Conservation (phyloP, 2,797 vertebrate species). For the Melanotaenia boesemani region DNA sequence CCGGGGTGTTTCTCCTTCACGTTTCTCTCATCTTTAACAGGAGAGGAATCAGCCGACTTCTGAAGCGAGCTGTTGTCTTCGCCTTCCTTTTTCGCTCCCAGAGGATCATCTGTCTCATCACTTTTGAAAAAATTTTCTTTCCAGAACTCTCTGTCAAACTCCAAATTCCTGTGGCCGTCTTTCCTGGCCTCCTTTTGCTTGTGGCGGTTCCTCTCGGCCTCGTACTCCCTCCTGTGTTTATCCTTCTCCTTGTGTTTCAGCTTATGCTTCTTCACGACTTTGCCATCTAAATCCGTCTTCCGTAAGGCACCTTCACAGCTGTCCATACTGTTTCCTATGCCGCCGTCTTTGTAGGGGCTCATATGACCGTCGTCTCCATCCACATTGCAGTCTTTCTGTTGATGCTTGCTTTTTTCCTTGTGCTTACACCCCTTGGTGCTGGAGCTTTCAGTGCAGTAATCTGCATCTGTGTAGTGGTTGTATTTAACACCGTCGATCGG, state of each 20-base stretch:
- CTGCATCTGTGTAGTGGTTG: conserved; percentile 91
- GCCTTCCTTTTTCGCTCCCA: conserved; percentile 84
- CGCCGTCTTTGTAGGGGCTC: conserved; percentile 90
- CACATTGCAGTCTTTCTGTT: conserved; percentile 88
- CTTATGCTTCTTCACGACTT: conserved; percentile 97
- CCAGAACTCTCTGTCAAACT: conserved; percentile 99
- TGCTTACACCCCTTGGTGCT: conserved; percentile 95
- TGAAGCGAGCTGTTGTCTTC: conserved; percentile 84
- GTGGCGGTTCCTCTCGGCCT: conserved; percentile 91
- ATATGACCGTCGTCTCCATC: conserved; percentile 90
- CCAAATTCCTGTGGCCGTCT: conserved; percentile 92
- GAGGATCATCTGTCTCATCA: conserved; percentile 91
- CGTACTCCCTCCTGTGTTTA: conserved; percentile 92
- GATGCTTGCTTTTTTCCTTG: conserved; percentile 98
- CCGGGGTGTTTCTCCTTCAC: conserved; percentile 87
- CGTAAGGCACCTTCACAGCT: conserved; percentile 88
- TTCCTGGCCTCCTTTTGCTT: conserved; percentile 90
- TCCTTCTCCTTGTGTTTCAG: conserved; percentile 98
- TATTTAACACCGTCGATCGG: conserved; percentile 88
- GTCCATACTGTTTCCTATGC: conserved; percentile 87
- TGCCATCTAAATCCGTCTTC: conserved; percentile 93
- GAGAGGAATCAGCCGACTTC: conserved; percentile 85
- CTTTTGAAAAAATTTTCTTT: conserved; percentile 99
- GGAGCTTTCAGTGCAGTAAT: conserved; percentile 92
- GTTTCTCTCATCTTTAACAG: conserved; percentile 90